Evolutionary conservation across 2,113 vertebrate species (phyloP).

Genomic region (Heteronetta atricapilla): DNA sequence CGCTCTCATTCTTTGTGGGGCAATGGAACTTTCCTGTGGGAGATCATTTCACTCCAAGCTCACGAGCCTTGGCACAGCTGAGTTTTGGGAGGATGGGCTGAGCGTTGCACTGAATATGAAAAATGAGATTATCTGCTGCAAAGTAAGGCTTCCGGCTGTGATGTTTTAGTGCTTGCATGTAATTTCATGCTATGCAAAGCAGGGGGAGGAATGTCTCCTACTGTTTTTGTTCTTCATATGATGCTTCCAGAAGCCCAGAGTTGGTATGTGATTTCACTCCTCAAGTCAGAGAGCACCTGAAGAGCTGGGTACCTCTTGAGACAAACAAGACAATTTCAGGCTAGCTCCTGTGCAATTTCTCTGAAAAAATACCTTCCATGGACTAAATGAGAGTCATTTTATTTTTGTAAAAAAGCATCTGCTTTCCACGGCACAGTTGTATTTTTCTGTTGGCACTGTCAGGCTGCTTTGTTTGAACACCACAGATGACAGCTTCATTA

Average conservation of each 20-base stretch:
- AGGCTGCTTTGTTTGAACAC: neutral
- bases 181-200: neutral
- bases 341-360: neutral
- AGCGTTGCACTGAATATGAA: neutral
- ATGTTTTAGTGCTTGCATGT: neutral
- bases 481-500: neutral
- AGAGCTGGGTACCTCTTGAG: conserved; percentile 6
- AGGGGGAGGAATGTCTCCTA: neutral
- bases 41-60: neutral
- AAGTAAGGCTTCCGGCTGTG: neutral
- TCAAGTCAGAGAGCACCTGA: conserved; percentile 22
- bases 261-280: neutral
- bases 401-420: neutral
- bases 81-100: conserved; percentile 2
- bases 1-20: neutral
- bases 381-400: neutral
- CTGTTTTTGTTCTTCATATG: neutral
- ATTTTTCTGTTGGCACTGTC: neutral
- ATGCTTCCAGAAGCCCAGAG: neutral
- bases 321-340: neutral
- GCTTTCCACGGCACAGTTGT: neutral
- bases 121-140: neutral
- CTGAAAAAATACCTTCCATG: neutral
- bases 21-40: neutral
- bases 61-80: neutral